These are phyloP conservation scores for Idris sp. DNA, from an alignment of 1,140 invertebrate genomes.

Conservation along the genomic window DNA sequence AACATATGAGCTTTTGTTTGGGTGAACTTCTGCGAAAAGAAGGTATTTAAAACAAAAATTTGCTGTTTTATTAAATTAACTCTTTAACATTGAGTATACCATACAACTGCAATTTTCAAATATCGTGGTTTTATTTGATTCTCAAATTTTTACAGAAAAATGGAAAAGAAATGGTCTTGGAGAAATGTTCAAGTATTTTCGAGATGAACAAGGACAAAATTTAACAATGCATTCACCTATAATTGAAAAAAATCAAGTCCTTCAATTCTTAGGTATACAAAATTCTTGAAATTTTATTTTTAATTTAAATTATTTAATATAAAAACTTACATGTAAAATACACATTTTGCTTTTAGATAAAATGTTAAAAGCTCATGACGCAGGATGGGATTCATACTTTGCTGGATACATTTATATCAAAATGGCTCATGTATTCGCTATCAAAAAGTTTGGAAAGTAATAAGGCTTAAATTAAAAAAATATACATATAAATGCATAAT, in stretches of 20 bases:
- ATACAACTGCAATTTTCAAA: too few relatives aligned
- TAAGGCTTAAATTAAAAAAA: too few relatives aligned
- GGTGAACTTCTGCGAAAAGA: slow-evolving; percentile 73
- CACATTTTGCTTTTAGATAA: slow-evolving; percentile 18
- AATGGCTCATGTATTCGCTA: slow-evolving; percentile 77
- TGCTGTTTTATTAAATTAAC: too few relatives aligned
- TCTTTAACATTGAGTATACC: too few relatives aligned
- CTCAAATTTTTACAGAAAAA: slow-evolving; percentile 71
- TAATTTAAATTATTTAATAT: too few relatives aligned
- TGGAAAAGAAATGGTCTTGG: slow-evolving; percentile 79
- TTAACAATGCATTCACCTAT: slow-evolving; percentile 69
- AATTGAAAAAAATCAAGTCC: slow-evolving; percentile 63
- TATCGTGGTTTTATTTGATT: too few relatives aligned
- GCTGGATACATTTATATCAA: slow-evolving; percentile 83
- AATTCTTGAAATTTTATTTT: too few relatives aligned
- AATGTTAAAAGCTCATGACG: slow-evolving; percentile 81
- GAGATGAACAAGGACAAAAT: slow-evolving; percentile 71
- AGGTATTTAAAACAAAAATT: slow-evolving; percentile 45
- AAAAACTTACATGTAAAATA: too few relatives aligned
- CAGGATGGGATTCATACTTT: slow-evolving; percentile 87
- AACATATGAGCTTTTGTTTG: slow-evolving; percentile 82
- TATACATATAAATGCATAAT: too few relatives aligned
- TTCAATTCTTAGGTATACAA: slow-evolving; percentile 41
- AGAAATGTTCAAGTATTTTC: slow-evolving; percentile 81
- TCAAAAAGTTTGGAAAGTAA: slow-evolving; percentile 65